Conservation (phyloP, 2,797 vertebrate genomes). For the Hirundo rustica region DNA sequence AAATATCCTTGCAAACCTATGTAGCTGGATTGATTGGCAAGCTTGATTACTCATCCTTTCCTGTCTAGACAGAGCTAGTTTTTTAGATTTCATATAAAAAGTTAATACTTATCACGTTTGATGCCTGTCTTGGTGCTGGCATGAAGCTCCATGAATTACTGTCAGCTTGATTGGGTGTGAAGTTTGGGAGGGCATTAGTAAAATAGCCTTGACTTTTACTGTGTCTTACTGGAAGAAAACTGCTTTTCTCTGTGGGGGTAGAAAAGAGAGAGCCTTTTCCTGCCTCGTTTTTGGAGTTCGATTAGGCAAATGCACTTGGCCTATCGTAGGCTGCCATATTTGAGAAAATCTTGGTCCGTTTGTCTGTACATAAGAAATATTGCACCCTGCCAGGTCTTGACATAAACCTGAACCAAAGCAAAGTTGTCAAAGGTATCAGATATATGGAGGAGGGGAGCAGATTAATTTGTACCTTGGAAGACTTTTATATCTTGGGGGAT, state of each 20-base stretch:
- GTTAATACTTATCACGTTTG: conserved; percentile 27
- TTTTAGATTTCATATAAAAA: conserved; percentile 9
- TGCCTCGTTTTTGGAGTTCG: not conserved
- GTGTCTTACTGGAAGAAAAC: not conserved
- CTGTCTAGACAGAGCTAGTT: conserved; percentile 69
- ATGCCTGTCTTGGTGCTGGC: not conserved
- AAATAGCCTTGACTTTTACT: not conserved
- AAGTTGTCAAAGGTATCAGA: not conserved
- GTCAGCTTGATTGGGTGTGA: not conserved
- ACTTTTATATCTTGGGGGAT: not conserved
- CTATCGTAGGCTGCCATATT: not conserved
- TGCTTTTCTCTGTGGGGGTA: not conserved
- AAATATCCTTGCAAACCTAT: conserved; percentile 7
- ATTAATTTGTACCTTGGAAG: not conserved
- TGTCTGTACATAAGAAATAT: not conserved
- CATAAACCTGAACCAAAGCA: not conserved
- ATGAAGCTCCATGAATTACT: not conserved
- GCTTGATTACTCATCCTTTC: conserved; percentile 68
- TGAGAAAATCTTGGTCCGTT: not conserved
- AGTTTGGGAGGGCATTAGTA: not conserved
- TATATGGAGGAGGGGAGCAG: not conserved
- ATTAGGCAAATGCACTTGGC: not conserved
- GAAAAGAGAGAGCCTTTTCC: not conserved
- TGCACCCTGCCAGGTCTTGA: not conserved
- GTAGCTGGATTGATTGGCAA: conserved; percentile 39